Evolutionary conservation across 1,140 invertebrate genomes (phyloP), one percentile per base, ranked within the genome.

Genomic region (Bombus breviceps): DNA sequence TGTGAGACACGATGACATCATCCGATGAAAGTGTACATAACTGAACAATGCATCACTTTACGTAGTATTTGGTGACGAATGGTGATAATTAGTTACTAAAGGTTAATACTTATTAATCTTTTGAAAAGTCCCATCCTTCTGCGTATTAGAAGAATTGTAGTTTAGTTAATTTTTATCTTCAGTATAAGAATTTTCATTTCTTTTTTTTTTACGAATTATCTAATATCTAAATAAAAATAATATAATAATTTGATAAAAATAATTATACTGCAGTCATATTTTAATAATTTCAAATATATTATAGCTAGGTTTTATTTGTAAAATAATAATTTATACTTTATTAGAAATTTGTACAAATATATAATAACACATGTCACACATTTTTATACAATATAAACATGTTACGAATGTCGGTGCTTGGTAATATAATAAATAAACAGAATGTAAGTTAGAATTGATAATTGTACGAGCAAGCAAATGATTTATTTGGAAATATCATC

Each of bases 1-100:
- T 39, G 73, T 76, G 78, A 89, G 88, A 68, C 83, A 83, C 88
- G 89, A 93, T 94, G 93, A 94, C 93, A 93, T 94, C 93, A 94
- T 89, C 92, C 81, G 90, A 94, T 92, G 93, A 94, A 93, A 94
- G 92, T 93, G 88, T 90, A 90, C 92, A 94, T 94, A 93, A 91
- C 92, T 92, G 85, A 93, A 84, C 90, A 92, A 93, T 94, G 93
- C 90, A 94, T 94, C 93, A 93, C 91, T 85, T 85, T 81, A 66
- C 71, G 47, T 81, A 57, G 78, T 81, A 72, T 72, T 85, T 41
- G 43, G 78, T 74, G 84, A 85, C 78, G 57, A 74, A 74, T 41
- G 53, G 3, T 89, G 13, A 32, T 68, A 59, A 80, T 85, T 84
- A 79, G 39, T 80, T 39, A 71, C 2, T 22, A n/a, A 39, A 34